A percentile compares a stretch with the other conserved stretches of the same genome.
Evolutionary conservation across 2,113 vertebrate species (phyloP).

Genomic region (Dryoscopus gambensis): DNA sequence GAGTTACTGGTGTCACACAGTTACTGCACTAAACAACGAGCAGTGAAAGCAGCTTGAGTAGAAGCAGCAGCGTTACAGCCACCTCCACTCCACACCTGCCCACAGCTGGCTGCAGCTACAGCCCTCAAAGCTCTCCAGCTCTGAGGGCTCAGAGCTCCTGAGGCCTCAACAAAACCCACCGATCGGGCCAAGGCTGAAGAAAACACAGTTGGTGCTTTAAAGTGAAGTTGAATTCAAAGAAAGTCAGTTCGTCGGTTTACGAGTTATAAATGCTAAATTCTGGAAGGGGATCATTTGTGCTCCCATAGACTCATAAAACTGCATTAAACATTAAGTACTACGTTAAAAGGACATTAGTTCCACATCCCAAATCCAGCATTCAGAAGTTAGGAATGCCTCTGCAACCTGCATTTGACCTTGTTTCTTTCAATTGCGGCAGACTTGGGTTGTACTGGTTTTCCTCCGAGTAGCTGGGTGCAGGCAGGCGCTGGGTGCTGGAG

Average conservation of each 20-base stretch:
- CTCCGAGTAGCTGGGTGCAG: rapidly evolving
- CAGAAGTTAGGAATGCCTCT: background rate
- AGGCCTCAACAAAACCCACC: background rate
- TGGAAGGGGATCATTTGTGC: background rate
- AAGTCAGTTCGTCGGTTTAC: background rate
- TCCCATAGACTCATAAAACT: background rate
- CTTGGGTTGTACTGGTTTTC: background rate
- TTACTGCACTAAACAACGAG: background rate
- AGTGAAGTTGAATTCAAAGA: background rate
- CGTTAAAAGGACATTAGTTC: background rate
- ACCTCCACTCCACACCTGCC: background rate
- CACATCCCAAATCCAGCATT: background rate
- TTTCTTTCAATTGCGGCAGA: background rate
- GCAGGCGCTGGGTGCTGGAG: background rate
- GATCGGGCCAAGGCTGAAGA: background rate
- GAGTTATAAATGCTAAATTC: background rate
- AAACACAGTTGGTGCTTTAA: background rate
- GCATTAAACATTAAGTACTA: background rate
- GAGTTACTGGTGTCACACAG: background rate
- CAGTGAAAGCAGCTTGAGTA: background rate
- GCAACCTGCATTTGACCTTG: background rate
- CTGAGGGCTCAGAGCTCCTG: background rate
- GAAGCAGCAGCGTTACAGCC: background rate
- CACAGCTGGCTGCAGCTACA: background rate
- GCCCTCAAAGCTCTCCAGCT: background rate